These are phyloP conservation scores for Pagrus major DNA, from an alignment of 2,113 vertebrate species.

Conservation along the genomic window DNA sequence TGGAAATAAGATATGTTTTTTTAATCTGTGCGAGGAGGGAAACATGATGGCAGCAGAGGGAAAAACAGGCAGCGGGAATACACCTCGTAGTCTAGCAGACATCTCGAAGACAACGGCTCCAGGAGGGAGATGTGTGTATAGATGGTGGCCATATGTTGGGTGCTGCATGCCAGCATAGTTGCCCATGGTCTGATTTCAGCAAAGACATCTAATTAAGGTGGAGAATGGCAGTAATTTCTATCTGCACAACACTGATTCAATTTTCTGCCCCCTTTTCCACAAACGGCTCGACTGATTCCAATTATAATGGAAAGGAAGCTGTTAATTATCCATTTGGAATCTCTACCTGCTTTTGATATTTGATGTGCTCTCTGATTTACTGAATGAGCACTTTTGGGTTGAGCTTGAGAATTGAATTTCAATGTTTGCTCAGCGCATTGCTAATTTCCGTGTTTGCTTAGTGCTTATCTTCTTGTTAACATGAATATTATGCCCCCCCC, in stretches of 20 bases:
- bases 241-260: slow-evolving; percentile 78
- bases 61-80: slow-evolving; percentile 40
- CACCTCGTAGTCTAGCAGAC: slow-evolving; percentile 10
- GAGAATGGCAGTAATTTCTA: slow-evolving; percentile 75
- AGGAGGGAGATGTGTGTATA: slow-evolving; percentile 49
- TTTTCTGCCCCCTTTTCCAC: slow-evolving; percentile 79
- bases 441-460: slow-evolving; percentile 65
- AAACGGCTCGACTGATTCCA: slow-evolving; percentile 73
- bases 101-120: slow-evolving; percentile 55
- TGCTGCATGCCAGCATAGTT: slow-evolving; percentile 60
- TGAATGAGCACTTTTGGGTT: slow-evolving; percentile 51
- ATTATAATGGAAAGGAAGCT: slow-evolving; percentile 79
- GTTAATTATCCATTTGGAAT: slow-evolving; percentile 82
- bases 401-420: slow-evolving; percentile 50
- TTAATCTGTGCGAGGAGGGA: slow-evolving; percentile 62
- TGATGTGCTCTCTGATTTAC: slow-evolving; percentile 43
- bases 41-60: slow-evolving; percentile 61
- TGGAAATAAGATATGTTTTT: slow-evolving; percentile 57
- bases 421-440: slow-evolving; percentile 47
- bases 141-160: slow-evolving; percentile 79
- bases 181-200: slow-evolving; percentile 71
- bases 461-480: slow-evolving; percentile 58
- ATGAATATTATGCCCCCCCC: slow-evolving; percentile 31
- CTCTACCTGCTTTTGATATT: slow-evolving; percentile 69
- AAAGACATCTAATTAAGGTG: slow-evolving; percentile 80